phyloP scores from a whole-genome alignment of 2,888 invertebrate genomes.

The Synergus gifuensis region DNA sequence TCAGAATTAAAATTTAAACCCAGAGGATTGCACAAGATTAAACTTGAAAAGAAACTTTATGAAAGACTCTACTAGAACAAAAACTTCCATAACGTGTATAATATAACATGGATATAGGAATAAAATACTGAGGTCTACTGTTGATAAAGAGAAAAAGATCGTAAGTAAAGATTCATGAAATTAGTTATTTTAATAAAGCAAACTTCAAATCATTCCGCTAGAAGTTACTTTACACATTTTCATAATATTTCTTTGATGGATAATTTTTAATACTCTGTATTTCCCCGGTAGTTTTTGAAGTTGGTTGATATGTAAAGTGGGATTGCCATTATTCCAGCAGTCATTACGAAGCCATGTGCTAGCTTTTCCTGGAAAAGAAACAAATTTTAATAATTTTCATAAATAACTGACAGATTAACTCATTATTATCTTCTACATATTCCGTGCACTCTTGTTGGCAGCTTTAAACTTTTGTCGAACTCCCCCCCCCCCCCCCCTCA shows the following conservation, averaged over 20 bases:
- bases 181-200: constrained; percentile 10
- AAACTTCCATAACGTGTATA: background rate
- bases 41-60: background rate
- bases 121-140: background rate
- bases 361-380: constrained; percentile 53
- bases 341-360: constrained; percentile 46
- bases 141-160: background rate
- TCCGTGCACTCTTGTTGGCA: too few species aligned
- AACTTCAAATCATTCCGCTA: constrained; percentile 18
- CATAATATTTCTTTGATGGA: background rate
- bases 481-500: too few species aligned
- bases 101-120: background rate
- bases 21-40: background rate
- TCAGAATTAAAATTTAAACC: background rate
- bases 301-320: constrained; percentile 49
- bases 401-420: too few species aligned
- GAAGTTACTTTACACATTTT: background rate
- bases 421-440: too few species aligned
- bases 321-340: constrained; percentile 38
- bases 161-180: background rate
- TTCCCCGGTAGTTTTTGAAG: background rate
- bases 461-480: too few species aligned
- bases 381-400: constrained; percentile 23
- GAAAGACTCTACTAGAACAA: background rate
- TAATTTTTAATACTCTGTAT: background rate